Conservation (phyloP, 92 coral and sea anemone species). For the Siderastrea radians region DNA sequence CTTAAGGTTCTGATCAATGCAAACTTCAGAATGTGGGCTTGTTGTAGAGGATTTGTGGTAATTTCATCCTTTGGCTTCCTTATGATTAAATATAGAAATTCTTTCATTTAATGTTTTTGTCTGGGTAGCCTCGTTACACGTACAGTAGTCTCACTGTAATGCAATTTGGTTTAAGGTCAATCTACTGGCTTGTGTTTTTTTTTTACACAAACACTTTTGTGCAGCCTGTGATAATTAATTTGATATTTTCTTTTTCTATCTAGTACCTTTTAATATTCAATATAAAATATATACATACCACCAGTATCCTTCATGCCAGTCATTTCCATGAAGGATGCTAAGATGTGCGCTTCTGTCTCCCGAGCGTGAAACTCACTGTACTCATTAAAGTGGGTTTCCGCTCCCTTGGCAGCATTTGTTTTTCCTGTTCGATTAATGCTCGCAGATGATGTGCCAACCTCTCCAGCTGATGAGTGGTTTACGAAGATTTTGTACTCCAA, state of each 20-base stretch:
- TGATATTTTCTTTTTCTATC: no score
- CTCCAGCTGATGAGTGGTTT: conserved; percentile 55
- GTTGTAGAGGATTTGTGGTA: no score
- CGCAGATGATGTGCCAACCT: conserved; percentile 55
- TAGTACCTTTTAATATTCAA: no score
- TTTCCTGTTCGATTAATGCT: conserved; percentile 56
- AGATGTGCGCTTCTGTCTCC: conserved; percentile 69
- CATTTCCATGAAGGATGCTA: conserved; percentile 68
- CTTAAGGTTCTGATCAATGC: no score
- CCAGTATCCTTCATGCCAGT: conserved; percentile 36
- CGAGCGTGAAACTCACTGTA: conserved; percentile 66
- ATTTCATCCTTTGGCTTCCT: no score
- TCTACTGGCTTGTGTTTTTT: no score
- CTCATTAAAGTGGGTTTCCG: conserved; percentile 57
- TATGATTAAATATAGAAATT: no score
- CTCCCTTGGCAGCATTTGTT: conserved; percentile 65
- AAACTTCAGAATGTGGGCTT: no score
- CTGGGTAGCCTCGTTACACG: no score
- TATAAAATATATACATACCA: conserved; percentile 41
- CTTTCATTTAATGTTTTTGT: no score
- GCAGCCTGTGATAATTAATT: not conserved
- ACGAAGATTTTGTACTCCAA: conserved; percentile 63
- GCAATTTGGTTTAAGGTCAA: no score
- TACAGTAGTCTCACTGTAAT: no score
- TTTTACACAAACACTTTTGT: not conserved